Evolutionary conservation across 2,113 vertebrate genomes (phyloP), one percentile per base, ranked within the genome.

Genomic region (Lynx canadensis): DNA sequence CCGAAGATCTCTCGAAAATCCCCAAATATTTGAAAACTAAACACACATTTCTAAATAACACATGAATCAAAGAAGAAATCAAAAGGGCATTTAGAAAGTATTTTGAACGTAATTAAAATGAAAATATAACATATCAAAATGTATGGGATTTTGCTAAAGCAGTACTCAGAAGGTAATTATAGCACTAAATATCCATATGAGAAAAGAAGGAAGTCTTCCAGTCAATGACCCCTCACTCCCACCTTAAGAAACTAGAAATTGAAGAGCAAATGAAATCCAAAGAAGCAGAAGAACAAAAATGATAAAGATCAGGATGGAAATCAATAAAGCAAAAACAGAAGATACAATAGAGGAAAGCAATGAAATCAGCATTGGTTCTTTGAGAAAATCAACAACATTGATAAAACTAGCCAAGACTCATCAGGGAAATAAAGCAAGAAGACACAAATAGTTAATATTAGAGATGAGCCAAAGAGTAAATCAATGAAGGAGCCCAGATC

Each of bases 181-280:
- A 84, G 19, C 41, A 78, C 38, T 68, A 36, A 92, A 57, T 11
- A 38, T 25, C 57, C 3, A 23, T 16, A 29, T 21, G 36, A 81
- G 16, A 41, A 76, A 92, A 71, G 55, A 78, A 74, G 33, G 65
- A 94, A 63, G 9, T 4, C 45, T 93, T 78, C 81, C 48, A 45
- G 29, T 74, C 45, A 79, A 27, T 48, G 27, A 27, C 63, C 31
- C 45, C 45, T 14, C 29, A 55, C 11, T 71, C 65, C 9, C 7
- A 45, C 50, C 74, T 50, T 83, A 87, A 90, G 84, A 95, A 78
- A 90, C 36, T 78, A 89, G 36, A 69, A 91, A 60, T 89, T 69
- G 45, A 95, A 80, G n/a, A 63, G n/a, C 36, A 52, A 55, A 45
- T 36, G 23, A 84, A 94, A 91, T 69, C 19, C 41, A 71, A 68